Evolutionary conservation across 2,888 invertebrate species (phyloP), one percentile per base, ranked within the genome.

Genomic region (Dusona sp.): DNA sequence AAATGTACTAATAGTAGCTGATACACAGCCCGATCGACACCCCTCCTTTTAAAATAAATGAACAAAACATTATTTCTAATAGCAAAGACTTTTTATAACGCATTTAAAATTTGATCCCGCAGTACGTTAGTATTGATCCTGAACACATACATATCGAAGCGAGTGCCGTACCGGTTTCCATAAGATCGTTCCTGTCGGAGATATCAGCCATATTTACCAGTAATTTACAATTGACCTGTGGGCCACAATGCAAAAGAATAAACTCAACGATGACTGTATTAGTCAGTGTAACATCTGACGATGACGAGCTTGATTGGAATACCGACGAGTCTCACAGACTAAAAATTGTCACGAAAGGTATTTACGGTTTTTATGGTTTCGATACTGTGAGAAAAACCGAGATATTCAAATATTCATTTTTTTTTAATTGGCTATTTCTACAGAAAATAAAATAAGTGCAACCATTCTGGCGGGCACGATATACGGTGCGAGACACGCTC

Each of bases 401-500:
- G 9, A 68, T 9, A 45, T 48, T 70, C 7, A 11, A 22, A 22
- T 42, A 22, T 1, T 11, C 8, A 2, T 48, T 16, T 36, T n/a
- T 33, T 25, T 36, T n/a, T 3, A 33, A 16, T n/a, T 51, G 33
- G 6, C 3, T 36, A 72, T 33, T 54, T n/a, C 48, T 29, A 42
- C 84, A 95, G 97, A 94, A 57, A 94, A 93, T 29, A 94, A 94
- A 85, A 94, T 96, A 2, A 94, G 94, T 75, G 96, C 96, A 0
- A 94, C 95, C 42, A 95, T 97, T 51, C 92, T 93, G 33, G 96
- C 96, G 0, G 94, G 94, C 54, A 97, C 96, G 0, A 95, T 97
- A 6, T 98, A 96, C 92, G 98, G 97, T 0, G 97, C 96, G 0
- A 95, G 98, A 0, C 97, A 98, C 91, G 97, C 95, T 0, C 93